Evolutionary conservation across 2,888 invertebrate genomes (phyloP).

Genomic region (Agonum fuliginosum): DNA sequence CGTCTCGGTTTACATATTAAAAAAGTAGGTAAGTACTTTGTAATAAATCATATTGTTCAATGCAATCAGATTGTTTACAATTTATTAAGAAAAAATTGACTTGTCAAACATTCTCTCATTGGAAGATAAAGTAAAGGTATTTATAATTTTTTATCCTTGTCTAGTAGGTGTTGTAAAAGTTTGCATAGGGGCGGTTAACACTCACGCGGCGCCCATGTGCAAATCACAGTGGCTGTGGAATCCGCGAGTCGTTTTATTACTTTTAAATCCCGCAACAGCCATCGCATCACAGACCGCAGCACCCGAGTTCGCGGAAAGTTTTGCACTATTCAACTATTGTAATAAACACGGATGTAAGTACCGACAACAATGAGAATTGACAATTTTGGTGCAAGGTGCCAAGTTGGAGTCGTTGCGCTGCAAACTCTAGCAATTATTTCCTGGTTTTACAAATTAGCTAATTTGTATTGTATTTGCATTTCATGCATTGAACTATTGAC

Average conservation of each 20-base stretch:
- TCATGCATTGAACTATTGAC: neutral
- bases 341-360: constrained; percentile 47
- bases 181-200: constrained; percentile 11
- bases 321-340: constrained; percentile 20
- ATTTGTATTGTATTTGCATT: neutral
- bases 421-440: neutral
- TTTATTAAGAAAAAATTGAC: no score
- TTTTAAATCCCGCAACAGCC: constrained; percentile 54
- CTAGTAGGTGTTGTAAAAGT: neutral
- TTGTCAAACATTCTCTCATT: no score
- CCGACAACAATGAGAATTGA: constrained; percentile 10
- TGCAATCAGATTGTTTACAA: no score
- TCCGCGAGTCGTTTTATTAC: constrained; percentile 46
- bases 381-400: constrained; percentile 20
- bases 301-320: constrained; percentile 1
- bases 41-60: no score
- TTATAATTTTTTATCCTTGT: no score
- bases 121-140: no score
- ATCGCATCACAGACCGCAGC: constrained; percentile 41
- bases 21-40: no score
- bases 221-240: constrained; percentile 54
- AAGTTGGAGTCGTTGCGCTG: neutral
- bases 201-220: constrained; percentile 16
- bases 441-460: neutral
- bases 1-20: no score